Percentiles rank a stretch among this genome's conserved stretches.
Evolutionary conservation across 2,113 vertebrate species (phyloP).

Genomic region (Nycticorax nycticorax): DNA sequence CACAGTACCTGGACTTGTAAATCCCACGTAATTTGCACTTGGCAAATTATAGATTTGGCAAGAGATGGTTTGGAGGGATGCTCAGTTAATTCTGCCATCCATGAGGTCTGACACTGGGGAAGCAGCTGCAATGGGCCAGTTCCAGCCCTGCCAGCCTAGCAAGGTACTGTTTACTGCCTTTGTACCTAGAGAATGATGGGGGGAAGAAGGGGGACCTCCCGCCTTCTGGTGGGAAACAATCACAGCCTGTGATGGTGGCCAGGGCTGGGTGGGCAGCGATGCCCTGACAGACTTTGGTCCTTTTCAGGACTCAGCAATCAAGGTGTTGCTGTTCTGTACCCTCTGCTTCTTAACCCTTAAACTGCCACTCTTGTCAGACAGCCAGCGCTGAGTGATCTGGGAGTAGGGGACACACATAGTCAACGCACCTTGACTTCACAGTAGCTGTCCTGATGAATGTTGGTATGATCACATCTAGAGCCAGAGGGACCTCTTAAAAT

Average conservation of each 20-base stretch:
- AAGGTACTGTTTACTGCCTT: not conserved
- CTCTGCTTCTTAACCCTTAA: not conserved
- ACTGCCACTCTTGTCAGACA: not conserved
- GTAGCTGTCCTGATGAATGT: not conserved
- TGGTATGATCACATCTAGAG: not conserved
- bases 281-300: not conserved
- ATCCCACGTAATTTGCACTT: not conserved
- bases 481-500: not conserved
- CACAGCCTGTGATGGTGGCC: not conserved
- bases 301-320: not conserved
- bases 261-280: not conserved
- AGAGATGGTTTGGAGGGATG: not conserved
- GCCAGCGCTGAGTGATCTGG: not conserved
- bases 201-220: not conserved
- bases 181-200: not conserved
- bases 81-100: not conserved
- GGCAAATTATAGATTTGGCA: not conserved
- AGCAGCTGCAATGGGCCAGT: not conserved
- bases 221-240: not conserved
- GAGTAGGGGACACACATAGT: rapidly evolving
- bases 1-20: not conserved
- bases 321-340: not conserved
- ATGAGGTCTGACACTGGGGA: not conserved
- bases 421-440: not conserved
- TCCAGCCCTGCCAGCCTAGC: not conserved